phyloP scores from a whole-genome alignment of 2,113 vertebrate species.

The Pterophyllum scalare region DNA sequence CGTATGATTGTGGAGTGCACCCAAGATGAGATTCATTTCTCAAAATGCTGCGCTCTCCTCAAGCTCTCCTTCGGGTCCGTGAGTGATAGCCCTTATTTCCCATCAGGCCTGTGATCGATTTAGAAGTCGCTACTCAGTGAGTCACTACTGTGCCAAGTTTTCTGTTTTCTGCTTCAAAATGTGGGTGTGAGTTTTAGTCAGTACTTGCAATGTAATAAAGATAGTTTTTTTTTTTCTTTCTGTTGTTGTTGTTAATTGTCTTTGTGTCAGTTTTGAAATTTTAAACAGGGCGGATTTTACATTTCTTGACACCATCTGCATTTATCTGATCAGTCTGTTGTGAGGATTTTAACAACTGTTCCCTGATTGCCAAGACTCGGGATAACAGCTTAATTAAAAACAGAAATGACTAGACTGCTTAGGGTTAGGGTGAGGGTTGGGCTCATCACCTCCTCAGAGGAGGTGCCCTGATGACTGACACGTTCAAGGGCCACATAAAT shows the following conservation, averaged over 20 bases:
- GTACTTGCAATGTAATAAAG: fast-evolving
- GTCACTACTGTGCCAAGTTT: not conserved
- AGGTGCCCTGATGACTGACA: not conserved
- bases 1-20: constrained; percentile 3
- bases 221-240: not conserved
- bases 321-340: no score
- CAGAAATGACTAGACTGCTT: not conserved
- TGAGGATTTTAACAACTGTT: not conserved
- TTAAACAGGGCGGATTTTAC: not conserved
- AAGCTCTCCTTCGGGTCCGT: not conserved
- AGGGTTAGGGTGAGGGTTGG: not conserved
- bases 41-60: not conserved
- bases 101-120: not conserved
- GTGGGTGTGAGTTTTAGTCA: not conserved
- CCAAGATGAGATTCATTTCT: not conserved
- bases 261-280: not conserved
- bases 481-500: not conserved
- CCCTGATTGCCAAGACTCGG: not conserved
- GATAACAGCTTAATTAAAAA: not conserved
- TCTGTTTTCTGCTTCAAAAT: not conserved
- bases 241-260: not conserved
- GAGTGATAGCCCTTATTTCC: constrained; percentile 10
- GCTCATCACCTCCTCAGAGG: not conserved
- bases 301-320: no score
- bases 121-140: constrained; percentile 9